Conservation (phyloP, 2,797 vertebrate species). For the Acanthiza pusilla region DNA sequence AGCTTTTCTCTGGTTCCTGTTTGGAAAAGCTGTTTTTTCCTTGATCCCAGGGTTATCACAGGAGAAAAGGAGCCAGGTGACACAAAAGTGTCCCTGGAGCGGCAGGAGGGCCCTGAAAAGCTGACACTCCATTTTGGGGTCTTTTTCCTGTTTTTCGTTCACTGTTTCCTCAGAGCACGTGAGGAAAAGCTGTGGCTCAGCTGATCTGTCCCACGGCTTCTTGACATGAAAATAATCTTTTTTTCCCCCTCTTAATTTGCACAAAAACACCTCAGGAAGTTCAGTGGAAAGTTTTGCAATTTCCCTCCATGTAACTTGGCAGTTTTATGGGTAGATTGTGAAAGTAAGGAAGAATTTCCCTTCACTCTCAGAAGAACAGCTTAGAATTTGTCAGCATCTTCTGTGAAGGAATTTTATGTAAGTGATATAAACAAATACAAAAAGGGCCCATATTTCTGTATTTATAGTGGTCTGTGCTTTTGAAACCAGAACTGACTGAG, state of each 20-base stretch:
- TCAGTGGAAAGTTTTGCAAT: not conserved
- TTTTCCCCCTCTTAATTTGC: not conserved
- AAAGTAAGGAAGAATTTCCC: not conserved
- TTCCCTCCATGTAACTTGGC: rapidly evolving
- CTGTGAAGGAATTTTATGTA: rapidly evolving
- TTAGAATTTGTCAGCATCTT: not conserved
- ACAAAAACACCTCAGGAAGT: not conserved
- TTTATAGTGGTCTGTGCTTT: not conserved
- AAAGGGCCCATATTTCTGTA: not conserved
- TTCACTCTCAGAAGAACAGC: rapidly evolving
- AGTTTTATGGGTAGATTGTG: not conserved
- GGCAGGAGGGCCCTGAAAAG: not conserved
- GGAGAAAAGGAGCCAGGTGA: not conserved
- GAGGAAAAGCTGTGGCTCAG: not conserved
- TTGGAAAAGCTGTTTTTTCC: not conserved
- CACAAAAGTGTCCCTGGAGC: not conserved
- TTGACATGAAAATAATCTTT: not conserved
- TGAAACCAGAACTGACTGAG: not conserved
- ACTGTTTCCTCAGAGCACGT: not conserved
- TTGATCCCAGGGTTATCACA: not conserved
- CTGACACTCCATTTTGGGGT: not conserved
- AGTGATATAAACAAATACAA: not conserved
- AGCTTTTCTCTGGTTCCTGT: constrained; percentile 41
- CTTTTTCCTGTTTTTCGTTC: constrained; percentile 50
- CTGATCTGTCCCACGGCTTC: not conserved